Conservation (phyloP, 1,140 invertebrate species). For the Drosophila virilis region DNA sequence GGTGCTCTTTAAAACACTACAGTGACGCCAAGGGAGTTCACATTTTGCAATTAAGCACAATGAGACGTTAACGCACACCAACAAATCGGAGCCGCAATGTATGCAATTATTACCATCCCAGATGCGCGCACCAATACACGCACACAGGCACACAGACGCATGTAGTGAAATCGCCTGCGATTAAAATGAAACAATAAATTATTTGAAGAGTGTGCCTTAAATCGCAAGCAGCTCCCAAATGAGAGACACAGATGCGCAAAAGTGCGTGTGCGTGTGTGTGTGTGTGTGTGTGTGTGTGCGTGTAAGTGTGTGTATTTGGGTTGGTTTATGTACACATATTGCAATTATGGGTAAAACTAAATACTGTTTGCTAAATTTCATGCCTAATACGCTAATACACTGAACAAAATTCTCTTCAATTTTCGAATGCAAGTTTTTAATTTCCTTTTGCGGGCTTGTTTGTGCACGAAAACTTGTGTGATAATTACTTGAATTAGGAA, state of each 20-base stretch:
- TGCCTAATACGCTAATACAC: slow-evolving; percentile 74
- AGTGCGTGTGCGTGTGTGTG: slow-evolving; percentile 2
- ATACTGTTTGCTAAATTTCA: slow-evolving; percentile 70
- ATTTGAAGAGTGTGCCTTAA: slow-evolving; percentile 9
- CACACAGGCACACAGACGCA: slow-evolving; percentile 1
- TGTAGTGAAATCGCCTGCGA: slow-evolving; percentile 17
- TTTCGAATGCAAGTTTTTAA: slow-evolving; percentile 34
- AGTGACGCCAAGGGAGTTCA: background rate
- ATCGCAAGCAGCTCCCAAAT: slow-evolving; percentile 16
- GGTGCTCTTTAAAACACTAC: background rate
- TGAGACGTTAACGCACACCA: slow-evolving; percentile 30
- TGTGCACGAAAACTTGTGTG: slow-evolving; percentile 20
- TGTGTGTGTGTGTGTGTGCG: background rate
- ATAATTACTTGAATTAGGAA: slow-evolving; percentile 20
- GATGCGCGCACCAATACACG: background rate
- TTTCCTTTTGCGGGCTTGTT: slow-evolving; percentile 46
- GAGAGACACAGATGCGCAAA: slow-evolving; percentile 13
- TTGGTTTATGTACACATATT: slow-evolving; percentile 11
- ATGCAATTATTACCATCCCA: slow-evolving; percentile 42
- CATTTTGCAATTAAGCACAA: slow-evolving; percentile 16
- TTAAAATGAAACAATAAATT: slow-evolving; percentile 37
- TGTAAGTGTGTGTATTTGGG: slow-evolving; percentile 9
- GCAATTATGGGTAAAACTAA: slow-evolving; percentile 50
- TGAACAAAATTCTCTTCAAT: slow-evolving; percentile 37
- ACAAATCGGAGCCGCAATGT: slow-evolving; percentile 46